Conservation (phyloP, 2,797 vertebrate genomes). For the Nasua narica region DNA sequence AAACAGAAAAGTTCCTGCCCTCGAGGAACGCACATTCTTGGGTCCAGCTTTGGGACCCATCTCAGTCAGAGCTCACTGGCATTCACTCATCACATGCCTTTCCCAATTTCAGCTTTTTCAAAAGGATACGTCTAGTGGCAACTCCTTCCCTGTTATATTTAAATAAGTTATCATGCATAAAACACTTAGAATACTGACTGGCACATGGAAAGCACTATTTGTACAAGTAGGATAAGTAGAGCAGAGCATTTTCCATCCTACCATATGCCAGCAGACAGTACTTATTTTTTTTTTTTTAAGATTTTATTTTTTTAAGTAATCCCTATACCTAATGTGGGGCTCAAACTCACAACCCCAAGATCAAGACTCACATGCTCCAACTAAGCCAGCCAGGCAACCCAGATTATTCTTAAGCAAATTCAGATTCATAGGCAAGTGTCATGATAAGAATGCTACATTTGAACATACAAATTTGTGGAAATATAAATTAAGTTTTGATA, state of each 20-base stretch:
- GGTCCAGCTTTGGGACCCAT: neutral
- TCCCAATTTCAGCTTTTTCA: neutral
- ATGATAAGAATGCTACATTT: slow-evolving; percentile 19
- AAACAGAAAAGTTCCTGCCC: neutral
- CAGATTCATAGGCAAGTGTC: neutral
- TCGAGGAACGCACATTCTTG: neutral
- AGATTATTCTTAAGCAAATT: slow-evolving; percentile 29
- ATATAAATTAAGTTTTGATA: slow-evolving; percentile 14
- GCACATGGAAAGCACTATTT: neutral
- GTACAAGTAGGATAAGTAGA: neutral
- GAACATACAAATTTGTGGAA: neutral
- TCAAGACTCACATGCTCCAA: neutral
- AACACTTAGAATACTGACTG: neutral
- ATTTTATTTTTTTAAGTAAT: neutral
- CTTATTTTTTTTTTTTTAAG: neutral
- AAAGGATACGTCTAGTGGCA: neutral
- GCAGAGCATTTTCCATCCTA: neutral
- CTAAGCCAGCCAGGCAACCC: neutral
- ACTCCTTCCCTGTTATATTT: neutral
- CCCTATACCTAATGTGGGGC: neutral
- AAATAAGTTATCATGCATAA: neutral
- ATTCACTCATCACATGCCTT: neutral
- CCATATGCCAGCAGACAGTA: neutral
- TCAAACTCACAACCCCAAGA: neutral
- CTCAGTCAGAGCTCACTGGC: neutral